A percentile compares a stretch with the other conserved stretches of the same genome.
phyloP scores from a whole-genome alignment of 2,113 vertebrate species.

The Corvus cornix region DNA sequence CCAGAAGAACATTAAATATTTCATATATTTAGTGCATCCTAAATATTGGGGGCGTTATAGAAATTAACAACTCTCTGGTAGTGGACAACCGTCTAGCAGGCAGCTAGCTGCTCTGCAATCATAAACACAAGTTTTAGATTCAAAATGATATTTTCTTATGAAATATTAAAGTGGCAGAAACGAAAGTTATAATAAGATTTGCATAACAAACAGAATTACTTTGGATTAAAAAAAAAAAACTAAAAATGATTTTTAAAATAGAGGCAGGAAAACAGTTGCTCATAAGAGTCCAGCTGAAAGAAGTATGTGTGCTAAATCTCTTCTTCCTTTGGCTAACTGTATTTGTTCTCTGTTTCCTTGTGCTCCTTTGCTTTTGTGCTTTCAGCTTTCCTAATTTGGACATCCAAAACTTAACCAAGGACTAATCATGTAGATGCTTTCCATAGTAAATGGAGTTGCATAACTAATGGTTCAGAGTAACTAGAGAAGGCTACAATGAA shows the following conservation, averaged over 20 bases:
- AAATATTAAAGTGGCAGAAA: neutral
- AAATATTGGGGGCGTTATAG: neutral
- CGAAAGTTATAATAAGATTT: neutral
- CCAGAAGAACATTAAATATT: neutral
- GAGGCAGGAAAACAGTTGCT: neutral
- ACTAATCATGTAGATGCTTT: neutral
- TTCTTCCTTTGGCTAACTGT: neutral
- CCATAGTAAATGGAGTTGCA: neutral
- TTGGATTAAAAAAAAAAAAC: neutral
- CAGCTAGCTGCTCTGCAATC: neutral
- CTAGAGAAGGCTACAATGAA: neutral
- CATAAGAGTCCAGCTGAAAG: neutral
- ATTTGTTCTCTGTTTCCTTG: neutral
- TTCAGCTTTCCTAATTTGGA: neutral
- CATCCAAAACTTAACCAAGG: neutral
- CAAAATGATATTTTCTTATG: neutral
- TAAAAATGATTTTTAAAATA: neutral
- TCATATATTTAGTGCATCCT: neutral
- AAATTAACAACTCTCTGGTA: neutral
- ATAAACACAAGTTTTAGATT: neutral
- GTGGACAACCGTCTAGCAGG: neutral
- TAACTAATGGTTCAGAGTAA: neutral
- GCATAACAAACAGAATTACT: neutral
- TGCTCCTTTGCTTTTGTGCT: neutral
- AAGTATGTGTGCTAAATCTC: neutral